Percentiles rank a stretch among this genome's conserved stretches.
Evolutionary conservation across 2,888 invertebrate genomes (phyloP).

Genomic region (Polietes domitor): DNA sequence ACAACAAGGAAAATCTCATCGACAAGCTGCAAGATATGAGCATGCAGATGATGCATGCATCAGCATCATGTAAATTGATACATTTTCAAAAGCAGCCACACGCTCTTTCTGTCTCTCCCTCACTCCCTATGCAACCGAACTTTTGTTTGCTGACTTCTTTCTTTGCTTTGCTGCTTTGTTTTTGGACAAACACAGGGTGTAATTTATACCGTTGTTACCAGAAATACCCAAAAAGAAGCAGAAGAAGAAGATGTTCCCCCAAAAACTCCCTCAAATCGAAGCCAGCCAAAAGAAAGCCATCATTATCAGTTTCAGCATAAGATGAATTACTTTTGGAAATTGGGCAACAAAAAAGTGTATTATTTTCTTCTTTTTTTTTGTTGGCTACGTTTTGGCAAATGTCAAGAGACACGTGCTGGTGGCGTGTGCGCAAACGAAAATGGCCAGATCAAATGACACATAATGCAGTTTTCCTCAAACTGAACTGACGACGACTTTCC

Average conservation of each 20-base stretch:
- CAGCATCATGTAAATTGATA: constrained; percentile 63
- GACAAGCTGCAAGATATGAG: not conserved
- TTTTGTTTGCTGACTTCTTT: not conserved
- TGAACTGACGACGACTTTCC: constrained; percentile 12
- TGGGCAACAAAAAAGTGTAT: constrained; percentile 39
- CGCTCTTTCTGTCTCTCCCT: not conserved
- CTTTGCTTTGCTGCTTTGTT: too few relatives aligned
- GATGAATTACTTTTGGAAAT: constrained; percentile 61
- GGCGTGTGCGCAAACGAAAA: constrained; percentile 56
- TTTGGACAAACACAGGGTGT: constrained; percentile 43
- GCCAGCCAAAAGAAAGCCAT: constrained; percentile 24
- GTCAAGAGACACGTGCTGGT: constrained; percentile 61
- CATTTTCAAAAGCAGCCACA: constrained; percentile 40
- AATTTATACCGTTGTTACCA: constrained; percentile 54
- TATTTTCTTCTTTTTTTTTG: too few relatives aligned
- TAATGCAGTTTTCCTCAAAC: constrained; percentile 18
- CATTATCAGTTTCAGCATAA: constrained; percentile 37
- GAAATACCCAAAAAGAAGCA: not conserved
- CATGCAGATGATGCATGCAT: constrained; percentile 14
- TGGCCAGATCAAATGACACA: constrained; percentile 45
- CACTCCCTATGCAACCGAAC: constrained; percentile 20
- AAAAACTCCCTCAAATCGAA: constrained; percentile 45
- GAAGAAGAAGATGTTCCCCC: constrained; percentile 11
- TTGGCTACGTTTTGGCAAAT: constrained; percentile 30
- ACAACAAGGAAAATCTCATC: not conserved